A percentile compares a stretch with the other conserved stretches of the same genome.
Conservation (phyloP, 2,888 invertebrate species). For the Agrochola lychnidis region DNA sequence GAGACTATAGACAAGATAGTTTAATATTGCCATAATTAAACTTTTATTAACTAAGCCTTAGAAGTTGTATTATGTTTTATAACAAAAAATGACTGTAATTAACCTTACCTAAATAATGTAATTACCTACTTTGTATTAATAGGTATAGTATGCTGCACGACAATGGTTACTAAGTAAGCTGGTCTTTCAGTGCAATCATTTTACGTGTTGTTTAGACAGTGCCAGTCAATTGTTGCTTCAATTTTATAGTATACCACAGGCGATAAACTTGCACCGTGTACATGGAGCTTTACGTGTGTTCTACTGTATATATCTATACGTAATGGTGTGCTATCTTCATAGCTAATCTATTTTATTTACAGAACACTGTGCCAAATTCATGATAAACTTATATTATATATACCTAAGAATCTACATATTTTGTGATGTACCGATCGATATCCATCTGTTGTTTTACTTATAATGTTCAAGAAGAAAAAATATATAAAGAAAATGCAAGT, state of each 20-base stretch:
- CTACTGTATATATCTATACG: background rate
- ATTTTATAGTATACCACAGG: too few relatives aligned
- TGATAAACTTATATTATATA: too few relatives aligned
- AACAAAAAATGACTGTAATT: background rate
- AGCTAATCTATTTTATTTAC: too few relatives aligned
- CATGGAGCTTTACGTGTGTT: too few relatives aligned
- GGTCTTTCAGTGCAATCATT: background rate
- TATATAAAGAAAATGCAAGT: background rate
- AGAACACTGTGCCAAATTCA: background rate
- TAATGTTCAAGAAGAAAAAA: background rate
- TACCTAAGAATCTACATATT: background rate
- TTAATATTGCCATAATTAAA: background rate
- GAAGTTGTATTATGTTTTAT: background rate
- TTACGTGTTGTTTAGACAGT: too few relatives aligned
- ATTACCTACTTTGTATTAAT: background rate
- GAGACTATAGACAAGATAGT: too few relatives aligned
- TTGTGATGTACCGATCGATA: background rate
- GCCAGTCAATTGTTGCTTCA: too few relatives aligned
- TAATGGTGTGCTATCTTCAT: too few relatives aligned
- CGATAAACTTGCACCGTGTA: too few relatives aligned
- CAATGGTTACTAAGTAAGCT: background rate
- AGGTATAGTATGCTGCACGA: background rate
- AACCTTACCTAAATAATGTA: background rate
- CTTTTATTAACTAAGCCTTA: background rate
- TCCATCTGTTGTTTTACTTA: background rate